Conservation (phyloP, 2,797 vertebrate genomes). For the Rhinoraja longicauda region DNA sequence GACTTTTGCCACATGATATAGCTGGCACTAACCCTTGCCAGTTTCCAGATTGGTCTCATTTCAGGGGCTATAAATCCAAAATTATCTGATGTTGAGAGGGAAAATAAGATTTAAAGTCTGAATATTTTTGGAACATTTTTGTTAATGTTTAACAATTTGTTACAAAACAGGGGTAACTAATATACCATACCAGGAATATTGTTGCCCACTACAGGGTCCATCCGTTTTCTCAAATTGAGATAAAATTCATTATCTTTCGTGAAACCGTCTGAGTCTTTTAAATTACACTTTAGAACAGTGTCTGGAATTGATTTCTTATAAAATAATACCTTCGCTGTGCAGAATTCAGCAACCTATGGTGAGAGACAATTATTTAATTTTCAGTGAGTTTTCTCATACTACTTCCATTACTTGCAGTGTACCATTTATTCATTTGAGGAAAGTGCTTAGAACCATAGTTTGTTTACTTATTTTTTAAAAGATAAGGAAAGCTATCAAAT, state of each 20-base stretch:
- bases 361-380: slow-evolving; percentile 38
- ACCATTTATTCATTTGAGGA: not conserved
- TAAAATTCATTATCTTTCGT: slow-evolving; percentile 72
- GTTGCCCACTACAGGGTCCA: slow-evolving; percentile 56
- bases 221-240: slow-evolving; percentile 55
- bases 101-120: slow-evolving; percentile 19
- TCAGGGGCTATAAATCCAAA: slow-evolving; percentile 63
- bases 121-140: too few species aligned
- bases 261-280: slow-evolving; percentile 57
- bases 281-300: slow-evolving; percentile 65
- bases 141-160: not conserved
- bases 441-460: not conserved
- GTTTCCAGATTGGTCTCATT: slow-evolving; percentile 70
- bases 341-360: slow-evolving; percentile 53
- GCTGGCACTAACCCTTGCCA: slow-evolving; percentile 68
- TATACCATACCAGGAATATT: slow-evolving; percentile 73
- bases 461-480: not conserved
- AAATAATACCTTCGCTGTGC: slow-evolving; percentile 76
- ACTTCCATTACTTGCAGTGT: not conserved
- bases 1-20: slow-evolving; percentile 78
- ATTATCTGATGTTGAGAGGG: slow-evolving; percentile 61
- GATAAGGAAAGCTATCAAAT: not conserved
- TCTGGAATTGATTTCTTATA: slow-evolving; percentile 47
- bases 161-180: not conserved
- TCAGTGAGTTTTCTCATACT: not conserved